Evolutionary conservation across 2,888 invertebrate species (phyloP).

Genomic region (Allophyes oxyacanthae): DNA sequence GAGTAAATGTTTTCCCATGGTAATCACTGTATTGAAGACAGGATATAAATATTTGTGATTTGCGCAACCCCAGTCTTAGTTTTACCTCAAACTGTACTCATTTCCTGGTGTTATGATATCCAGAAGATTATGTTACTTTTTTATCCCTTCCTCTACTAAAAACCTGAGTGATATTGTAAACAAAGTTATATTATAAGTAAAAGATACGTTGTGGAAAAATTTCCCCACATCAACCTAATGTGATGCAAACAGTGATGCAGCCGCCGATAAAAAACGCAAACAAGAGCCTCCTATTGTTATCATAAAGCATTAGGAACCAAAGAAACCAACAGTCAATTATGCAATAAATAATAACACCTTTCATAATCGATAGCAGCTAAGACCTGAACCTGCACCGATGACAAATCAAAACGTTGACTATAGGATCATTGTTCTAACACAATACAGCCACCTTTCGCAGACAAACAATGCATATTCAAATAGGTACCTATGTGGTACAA

Average conservation of each 20-base stretch:
- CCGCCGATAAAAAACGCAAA: neutral
- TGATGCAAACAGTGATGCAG: neutral
- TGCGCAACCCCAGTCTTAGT: too few species aligned
- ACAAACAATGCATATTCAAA: conserved; percentile 66
- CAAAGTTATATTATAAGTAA: too few species aligned
- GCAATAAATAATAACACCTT: conserved; percentile 17
- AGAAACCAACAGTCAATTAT: conserved; percentile 6
- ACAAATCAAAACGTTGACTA: conserved; percentile 58
- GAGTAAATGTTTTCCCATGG: conserved; percentile 26
- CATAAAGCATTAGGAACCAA: conserved; percentile 17
- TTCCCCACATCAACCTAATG: neutral
- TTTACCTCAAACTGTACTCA: too few species aligned
- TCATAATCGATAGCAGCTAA: conserved; percentile 25
- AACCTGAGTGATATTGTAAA: too few species aligned
- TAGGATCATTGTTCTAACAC: conserved; percentile 58
- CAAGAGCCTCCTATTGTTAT: neutral
- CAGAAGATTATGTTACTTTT: too few species aligned
- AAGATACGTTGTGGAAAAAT: too few species aligned
- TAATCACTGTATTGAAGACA: conserved; percentile 9
- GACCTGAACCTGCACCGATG: conserved; percentile 51
- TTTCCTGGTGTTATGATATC: too few species aligned
- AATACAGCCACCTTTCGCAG: conserved; percentile 54
- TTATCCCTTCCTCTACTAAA: too few species aligned
- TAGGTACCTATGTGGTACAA: conserved; percentile 43
- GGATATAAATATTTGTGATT: conserved; percentile 4